These are phyloP conservation scores for Drosophila gaucha DNA, from an alignment of 2,888 invertebrate species.

Conservation along the genomic window DNA sequence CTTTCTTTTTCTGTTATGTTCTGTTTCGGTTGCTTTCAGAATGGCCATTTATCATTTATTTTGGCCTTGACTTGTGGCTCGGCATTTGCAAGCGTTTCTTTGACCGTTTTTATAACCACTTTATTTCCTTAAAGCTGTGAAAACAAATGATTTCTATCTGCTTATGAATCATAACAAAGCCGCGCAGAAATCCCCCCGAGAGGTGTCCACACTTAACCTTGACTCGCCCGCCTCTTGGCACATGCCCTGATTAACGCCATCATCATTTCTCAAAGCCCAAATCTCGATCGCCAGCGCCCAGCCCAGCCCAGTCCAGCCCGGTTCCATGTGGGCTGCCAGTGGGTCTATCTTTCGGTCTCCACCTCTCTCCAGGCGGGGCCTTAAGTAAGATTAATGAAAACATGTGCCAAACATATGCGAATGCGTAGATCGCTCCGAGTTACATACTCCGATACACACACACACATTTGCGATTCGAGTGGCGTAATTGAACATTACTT, in stretches of 20 bases:
- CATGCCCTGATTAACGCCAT: constrained; percentile 53
- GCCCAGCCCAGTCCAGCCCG: constrained; percentile 22
- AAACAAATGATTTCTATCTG: constrained; percentile 26
- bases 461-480: constrained; percentile 35
- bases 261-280: constrained; percentile 45
- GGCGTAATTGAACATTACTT: constrained; percentile 76
- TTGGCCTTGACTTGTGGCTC: constrained; percentile 42
- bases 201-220: constrained; percentile 43
- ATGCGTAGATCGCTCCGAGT: constrained; percentile 61
- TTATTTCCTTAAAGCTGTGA: constrained; percentile 40
- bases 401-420: constrained; percentile 77
- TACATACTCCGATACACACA: constrained; percentile 33
- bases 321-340: constrained; percentile 42
- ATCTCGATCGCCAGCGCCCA: constrained; percentile 37
- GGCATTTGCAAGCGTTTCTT: constrained; percentile 24
- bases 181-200: constrained; percentile 2
- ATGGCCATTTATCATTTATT: constrained; percentile 47
- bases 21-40: constrained; percentile 42
- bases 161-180: constrained; percentile 35
- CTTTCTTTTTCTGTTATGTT: constrained; percentile 13
- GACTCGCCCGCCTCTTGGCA: constrained; percentile 42
- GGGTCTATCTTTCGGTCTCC: constrained; percentile 18
- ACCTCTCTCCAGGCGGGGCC: constrained; percentile 32
- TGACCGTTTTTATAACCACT: constrained; percentile 15
- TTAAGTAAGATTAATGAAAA: constrained; percentile 73